A percentile compares a stretch with the other conserved stretches of the same genome.
Conservation (phyloP, 64 coral and sea anemone species). For the Porites lutea region DNA sequence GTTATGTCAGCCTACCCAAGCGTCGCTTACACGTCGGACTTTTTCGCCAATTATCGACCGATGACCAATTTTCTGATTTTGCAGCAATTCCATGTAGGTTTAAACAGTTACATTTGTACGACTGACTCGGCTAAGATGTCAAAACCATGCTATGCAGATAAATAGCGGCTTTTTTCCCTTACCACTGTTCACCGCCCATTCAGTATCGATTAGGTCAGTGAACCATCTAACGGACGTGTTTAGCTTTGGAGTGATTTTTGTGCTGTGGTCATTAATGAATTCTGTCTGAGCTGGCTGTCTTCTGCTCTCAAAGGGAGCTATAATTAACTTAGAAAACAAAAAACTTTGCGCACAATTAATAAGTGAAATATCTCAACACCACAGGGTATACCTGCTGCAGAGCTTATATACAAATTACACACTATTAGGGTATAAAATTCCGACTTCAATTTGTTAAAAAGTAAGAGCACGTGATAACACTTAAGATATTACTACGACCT, state of each 20-base stretch:
- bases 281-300: background rate
- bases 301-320: too few relatives aligned
- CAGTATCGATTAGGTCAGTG: conserved; percentile 14
- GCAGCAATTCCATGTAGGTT: background rate
- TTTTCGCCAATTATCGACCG: background rate
- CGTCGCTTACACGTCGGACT: background rate
- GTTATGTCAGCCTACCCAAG: background rate
- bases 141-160: background rate
- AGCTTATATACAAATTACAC: too few relatives aligned
- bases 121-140: background rate
- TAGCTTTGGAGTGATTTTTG: background rate
- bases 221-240: background rate
- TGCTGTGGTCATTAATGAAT: background rate
- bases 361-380: too few relatives aligned
- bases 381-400: too few relatives aligned
- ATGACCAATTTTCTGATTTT: background rate
- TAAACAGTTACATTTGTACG: background rate
- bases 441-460: too few relatives aligned
- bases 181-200: background rate
- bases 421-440: too few relatives aligned
- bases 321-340: too few relatives aligned
- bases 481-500: too few relatives aligned
- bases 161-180: background rate
- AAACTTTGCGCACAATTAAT: too few relatives aligned
- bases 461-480: too few relatives aligned